Conservation (phyloP, 2,888 invertebrate species). For the Xestia ashworthii region DNA sequence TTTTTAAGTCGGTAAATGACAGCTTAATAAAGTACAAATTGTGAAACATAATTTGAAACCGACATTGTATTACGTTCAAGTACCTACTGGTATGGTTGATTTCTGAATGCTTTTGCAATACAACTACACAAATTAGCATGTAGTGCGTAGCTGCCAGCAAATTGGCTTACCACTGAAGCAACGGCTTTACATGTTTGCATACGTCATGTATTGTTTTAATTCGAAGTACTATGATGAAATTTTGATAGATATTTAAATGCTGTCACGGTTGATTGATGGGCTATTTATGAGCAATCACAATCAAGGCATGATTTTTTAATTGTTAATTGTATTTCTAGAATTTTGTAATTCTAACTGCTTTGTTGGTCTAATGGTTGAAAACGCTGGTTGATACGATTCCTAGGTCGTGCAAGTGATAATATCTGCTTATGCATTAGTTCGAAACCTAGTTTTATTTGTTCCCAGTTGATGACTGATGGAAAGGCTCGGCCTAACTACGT, state of each 20-base stretch:
- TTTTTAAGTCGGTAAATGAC: not conserved
- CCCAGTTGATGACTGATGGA: no score
- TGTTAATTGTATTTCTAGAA: no score
- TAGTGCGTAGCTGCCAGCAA: constrained; percentile 4
- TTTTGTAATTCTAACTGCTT: no score
- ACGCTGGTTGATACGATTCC: no score
- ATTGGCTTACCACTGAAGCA: constrained; percentile 7
- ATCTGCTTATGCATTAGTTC: no score
- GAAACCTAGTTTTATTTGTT: no score
- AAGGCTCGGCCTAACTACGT: no score
- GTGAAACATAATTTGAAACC: not conserved
- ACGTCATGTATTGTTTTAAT: not conserved
- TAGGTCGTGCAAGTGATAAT: no score
- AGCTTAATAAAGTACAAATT: not conserved
- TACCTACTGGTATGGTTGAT: constrained; percentile 26
- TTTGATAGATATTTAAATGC: not conserved
- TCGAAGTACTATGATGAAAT: not conserved
- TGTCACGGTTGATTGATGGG: not conserved
- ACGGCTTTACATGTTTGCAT: constrained; percentile 20
- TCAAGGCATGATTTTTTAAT: not conserved
- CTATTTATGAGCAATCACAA: not conserved
- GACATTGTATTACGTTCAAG: constrained; percentile 1
- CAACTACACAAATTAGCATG: constrained; percentile 34
- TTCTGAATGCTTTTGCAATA: constrained; percentile 43
- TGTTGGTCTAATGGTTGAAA: no score